A percentile compares a stretch with the other conserved stretches of the same genome.
Evolutionary conservation across 2,797 vertebrate genomes (phyloP).

Genomic region (Falco biarmicus): DNA sequence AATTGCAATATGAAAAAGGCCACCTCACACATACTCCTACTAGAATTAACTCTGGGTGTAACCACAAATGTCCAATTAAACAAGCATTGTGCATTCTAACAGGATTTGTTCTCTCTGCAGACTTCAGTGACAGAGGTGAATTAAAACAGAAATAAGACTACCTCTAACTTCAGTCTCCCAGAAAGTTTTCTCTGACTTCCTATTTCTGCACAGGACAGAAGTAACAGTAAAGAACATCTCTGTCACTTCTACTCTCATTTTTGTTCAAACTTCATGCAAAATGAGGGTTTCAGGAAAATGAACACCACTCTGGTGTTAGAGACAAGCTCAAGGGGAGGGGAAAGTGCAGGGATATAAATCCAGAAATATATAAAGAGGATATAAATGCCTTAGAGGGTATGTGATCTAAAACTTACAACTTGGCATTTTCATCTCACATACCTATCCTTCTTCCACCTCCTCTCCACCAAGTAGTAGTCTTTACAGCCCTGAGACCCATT

Average conservation of each 20-base stretch:
- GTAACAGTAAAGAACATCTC: not conserved
- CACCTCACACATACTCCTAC: not conserved
- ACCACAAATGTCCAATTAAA: not conserved
- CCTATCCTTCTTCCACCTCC: not conserved
- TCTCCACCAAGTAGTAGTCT: not conserved
- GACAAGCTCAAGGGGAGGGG: not conserved
- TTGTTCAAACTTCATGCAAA: not conserved
- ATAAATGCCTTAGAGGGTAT: not conserved
- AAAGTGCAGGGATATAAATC: not conserved
- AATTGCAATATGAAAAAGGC: not conserved
- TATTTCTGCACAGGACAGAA: not conserved
- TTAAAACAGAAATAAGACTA: not conserved
- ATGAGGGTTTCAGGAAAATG: not conserved
- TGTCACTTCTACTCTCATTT: not conserved
- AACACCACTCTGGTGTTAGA: not conserved
- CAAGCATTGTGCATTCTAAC: not conserved
- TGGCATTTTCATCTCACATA: not conserved
- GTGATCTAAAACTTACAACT: not conserved
- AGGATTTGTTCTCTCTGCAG: not conserved
- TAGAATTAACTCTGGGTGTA: not conserved
- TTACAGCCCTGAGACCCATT: not conserved
- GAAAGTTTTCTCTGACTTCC: not conserved
- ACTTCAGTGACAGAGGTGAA: not conserved
- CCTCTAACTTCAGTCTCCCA: not conserved
- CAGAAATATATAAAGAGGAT: no score